A percentile compares a stretch with the other conserved stretches of the same genome.
These are phyloP conservation scores for Drosophila anceps DNA, from an alignment of 2,888 invertebrate genomes.

Conservation along the genomic window DNA sequence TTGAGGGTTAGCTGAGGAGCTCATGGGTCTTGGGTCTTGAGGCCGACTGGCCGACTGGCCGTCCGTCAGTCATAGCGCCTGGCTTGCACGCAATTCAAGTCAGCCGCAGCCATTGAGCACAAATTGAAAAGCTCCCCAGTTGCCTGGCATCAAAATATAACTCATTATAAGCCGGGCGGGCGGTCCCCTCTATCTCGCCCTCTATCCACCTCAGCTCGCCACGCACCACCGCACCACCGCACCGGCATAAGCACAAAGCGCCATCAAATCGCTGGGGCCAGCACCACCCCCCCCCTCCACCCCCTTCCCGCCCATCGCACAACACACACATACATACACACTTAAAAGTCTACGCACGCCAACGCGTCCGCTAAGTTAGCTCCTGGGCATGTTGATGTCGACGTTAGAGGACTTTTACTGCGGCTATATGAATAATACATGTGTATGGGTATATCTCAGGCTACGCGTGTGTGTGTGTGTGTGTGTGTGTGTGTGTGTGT, in stretches of 20 bases:
- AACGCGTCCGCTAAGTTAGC: conserved; percentile 70
- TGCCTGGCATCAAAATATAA: conserved; percentile 60
- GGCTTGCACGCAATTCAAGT: conserved; percentile 60
- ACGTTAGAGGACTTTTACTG: conserved; percentile 68
- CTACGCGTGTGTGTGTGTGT: not conserved
- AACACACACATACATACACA: too few species aligned
- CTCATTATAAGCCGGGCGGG: conserved; percentile 62
- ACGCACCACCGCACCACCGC: conserved; percentile 9
- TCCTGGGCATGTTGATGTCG: conserved; percentile 64
- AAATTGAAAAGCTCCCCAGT: conserved; percentile 60
- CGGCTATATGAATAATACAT: conserved; percentile 77
- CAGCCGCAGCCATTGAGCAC: conserved; percentile 50
- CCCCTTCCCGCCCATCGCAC: not conserved
- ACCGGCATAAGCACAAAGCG: conserved; percentile 9
- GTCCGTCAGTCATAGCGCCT: conserved; percentile 18
- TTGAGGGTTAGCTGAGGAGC: conserved; percentile 8
- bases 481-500: conserved; percentile 15
- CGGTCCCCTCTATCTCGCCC: too few species aligned
- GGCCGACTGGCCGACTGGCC: conserved; percentile 13
- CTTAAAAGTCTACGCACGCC: conserved; percentile 79
- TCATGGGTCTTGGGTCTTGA: not conserved
- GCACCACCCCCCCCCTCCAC: not conserved
- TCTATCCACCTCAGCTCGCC: too few species aligned
- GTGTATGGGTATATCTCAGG: conserved; percentile 30
- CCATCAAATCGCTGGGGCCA: conserved; percentile 24